Percentiles rank a stretch among this genome's conserved stretches.
Evolutionary conservation across 1,140 invertebrate genomes (phyloP).

Genomic region (Cyclargus thomasi): DNA sequence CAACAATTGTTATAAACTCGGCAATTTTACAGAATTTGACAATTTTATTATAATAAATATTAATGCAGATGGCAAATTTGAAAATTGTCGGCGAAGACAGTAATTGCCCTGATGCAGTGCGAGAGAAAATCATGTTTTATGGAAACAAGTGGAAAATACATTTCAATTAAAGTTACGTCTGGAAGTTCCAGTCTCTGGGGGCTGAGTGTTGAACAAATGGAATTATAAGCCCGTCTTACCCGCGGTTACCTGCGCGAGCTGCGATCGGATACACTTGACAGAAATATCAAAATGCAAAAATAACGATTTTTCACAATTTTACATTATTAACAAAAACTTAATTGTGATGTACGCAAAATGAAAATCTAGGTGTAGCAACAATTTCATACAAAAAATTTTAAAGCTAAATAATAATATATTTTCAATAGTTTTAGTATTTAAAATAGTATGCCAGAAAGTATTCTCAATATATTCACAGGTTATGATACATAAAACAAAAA

Average conservation of each 20-base stretch:
- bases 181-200: conserved; percentile 33
- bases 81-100: neutral
- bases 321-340: no score
- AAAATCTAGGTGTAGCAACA: no score
- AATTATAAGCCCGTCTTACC: conserved; percentile 52
- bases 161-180: conserved; percentile 50
- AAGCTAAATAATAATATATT: no score
- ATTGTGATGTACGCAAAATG: no score
- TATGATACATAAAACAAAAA: no score
- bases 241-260: conserved; percentile 37
- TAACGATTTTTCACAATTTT: no score
- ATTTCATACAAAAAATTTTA: no score
- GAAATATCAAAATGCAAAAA: neutral
- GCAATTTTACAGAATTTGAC: neutral
- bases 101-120: neutral
- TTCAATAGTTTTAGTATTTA: no score
- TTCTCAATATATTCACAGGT: no score
- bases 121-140: conserved; percentile 27
- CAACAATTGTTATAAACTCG: no score
- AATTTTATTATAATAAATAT: neutral
- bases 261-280: conserved; percentile 28
- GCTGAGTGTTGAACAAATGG: conserved; percentile 45
- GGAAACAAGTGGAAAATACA: conserved; percentile 34
- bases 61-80: neutral
- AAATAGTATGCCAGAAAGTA: no score